Percentiles rank a stretch among this genome's conserved stretches.
Conservation (phyloP, 2,797 vertebrate species). For the Myoxocephalus aenaeus region DNA sequence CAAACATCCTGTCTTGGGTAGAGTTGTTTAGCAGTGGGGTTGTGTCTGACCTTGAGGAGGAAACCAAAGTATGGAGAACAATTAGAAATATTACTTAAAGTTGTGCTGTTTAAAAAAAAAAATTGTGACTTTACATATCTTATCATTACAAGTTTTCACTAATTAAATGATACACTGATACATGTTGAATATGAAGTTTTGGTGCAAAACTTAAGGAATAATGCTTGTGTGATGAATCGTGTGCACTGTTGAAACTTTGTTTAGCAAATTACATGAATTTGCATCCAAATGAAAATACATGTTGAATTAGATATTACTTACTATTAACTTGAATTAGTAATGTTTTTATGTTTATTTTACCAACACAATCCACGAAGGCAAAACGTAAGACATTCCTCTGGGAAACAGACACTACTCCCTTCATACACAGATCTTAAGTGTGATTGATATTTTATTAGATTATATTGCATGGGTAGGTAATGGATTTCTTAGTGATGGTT, state of each 20-base stretch:
- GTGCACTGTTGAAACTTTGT: background rate
- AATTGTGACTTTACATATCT: background rate
- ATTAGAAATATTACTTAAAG: background rate
- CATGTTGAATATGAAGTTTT: background rate
- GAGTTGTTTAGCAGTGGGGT: conserved; percentile 97
- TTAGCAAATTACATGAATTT: background rate
- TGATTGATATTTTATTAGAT: background rate
- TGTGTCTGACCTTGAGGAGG: conserved; percentile 90
- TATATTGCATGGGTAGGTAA: background rate
- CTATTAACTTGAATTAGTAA: background rate
- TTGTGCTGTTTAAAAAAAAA: background rate
- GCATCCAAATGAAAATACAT: background rate
- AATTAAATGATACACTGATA: background rate
- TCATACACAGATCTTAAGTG: background rate
- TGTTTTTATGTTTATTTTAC: background rate
- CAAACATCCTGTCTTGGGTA: conserved; percentile 99
- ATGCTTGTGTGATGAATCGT: background rate
- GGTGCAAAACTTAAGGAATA: background rate
- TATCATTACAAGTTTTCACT: too few species aligned
- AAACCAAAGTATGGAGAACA: conserved; percentile 12
- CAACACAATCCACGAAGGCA: background rate
- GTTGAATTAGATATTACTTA: background rate
- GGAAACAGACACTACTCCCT: background rate
- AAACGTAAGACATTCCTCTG: background rate
- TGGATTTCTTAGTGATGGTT: background rate